Base-by-base conservation (phyloP, 1,140 invertebrate species). In the Holcopasites calliopsidis region DNA sequence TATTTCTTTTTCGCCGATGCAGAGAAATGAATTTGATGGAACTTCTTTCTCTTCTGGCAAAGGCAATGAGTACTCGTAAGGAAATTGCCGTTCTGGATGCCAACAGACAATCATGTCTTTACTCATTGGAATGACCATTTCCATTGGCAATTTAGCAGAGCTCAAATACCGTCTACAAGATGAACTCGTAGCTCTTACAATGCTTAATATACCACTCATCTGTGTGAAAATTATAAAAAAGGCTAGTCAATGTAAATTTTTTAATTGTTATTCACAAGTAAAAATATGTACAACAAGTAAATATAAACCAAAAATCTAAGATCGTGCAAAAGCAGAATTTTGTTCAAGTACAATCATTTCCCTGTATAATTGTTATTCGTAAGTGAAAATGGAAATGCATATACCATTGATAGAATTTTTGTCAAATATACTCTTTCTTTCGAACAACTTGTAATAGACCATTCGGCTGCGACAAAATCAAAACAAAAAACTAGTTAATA, bases 31-130 rank as follows among this genome's bases (percentile, higher is more conserved):
- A 47, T 91, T 85, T 64, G 90, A 49, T 74, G 85, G 62, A 60
- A 86, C 35, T 49, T 82, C 64, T 54, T 82, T 72, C 2, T 62
- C 65, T 71, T 91, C 85, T 18, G 96, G 95, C 47, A 98, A 83
- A 2, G 96, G 95, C 86, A 93, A 94, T 10, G 96, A 95, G 84
- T 90, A 94, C 90, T 98, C 96, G 86, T 98, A 99, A 0, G 97
- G 97, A 92, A 97, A 96, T 50, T 93, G 89, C 86, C 92, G 87
- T 81, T 97, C 94, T 44, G 96, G 96, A 92, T 99, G 97, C 95
- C 97, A 97, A 77, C 96, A 97, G 49, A 97, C 94, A 75, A 97
- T 93, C 61, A 95, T 96, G n/a, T 94, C 93, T 91, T 97, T 94
- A 80, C 95, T 93, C 16, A 94, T 94, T 76, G 95, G 91, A 16